Conservation (phyloP, 2,113 vertebrate species). For the Actenoides lindsayi region DNA sequence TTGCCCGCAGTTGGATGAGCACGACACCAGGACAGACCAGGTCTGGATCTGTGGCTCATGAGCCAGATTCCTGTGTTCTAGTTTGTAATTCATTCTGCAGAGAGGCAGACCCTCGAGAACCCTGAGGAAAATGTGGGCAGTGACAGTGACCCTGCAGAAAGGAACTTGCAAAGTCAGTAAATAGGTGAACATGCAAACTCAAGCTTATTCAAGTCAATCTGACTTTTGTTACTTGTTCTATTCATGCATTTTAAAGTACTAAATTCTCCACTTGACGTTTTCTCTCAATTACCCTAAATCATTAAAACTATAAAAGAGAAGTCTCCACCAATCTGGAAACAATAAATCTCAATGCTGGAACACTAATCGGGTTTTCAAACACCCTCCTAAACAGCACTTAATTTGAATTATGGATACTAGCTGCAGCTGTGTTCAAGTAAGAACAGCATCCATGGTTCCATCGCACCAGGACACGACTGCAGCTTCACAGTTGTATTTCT, state of each 20-base stretch:
- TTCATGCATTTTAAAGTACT: background rate
- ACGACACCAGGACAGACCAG: background rate
- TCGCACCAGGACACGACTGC: rapidly evolving
- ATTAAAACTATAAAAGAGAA: constrained; percentile 35
- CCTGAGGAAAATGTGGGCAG: background rate
- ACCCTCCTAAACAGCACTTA: constrained; percentile 47
- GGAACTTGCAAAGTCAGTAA: background rate
- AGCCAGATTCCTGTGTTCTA: background rate
- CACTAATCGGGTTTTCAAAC: background rate
- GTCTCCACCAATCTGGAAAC: constrained; percentile 46
- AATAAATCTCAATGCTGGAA: constrained; percentile 58
- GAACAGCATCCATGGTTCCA: background rate
- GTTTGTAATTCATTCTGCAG: background rate
- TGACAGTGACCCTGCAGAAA: background rate
- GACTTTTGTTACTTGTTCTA: background rate
- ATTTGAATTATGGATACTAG: constrained; percentile 54
- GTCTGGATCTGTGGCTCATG: rapidly evolving
- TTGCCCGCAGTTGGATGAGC: background rate
- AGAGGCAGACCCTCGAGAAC: background rate
- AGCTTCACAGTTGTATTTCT: background rate
- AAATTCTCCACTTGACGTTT: background rate
- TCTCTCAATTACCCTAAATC: constrained; percentile 24
- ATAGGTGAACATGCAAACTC: background rate
- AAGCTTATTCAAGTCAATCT: background rate
- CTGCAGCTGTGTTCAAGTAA: constrained; percentile 50